Conservation (phyloP, 2,797 vertebrate genomes). For the Pampus argenteus region DNA sequence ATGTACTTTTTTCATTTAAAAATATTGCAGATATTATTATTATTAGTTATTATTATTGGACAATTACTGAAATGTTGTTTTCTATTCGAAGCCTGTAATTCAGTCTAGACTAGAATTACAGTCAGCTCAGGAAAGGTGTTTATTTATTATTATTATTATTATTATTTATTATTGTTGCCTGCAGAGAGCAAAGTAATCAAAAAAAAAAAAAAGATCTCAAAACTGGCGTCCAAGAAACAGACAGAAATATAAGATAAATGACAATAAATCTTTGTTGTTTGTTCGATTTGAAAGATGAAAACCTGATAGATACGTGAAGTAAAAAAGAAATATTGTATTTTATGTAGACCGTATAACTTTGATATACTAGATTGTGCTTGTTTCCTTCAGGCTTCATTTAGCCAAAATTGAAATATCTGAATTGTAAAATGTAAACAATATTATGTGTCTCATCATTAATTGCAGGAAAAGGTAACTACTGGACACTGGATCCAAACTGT, state of each 20-base stretch:
- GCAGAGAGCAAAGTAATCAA: background rate
- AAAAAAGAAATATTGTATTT: background rate
- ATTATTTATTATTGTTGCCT: background rate
- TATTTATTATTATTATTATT: background rate
- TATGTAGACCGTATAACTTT: rapidly evolving
- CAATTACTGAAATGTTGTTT: constrained; percentile 5
- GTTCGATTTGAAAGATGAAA: background rate
- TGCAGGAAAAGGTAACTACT: constrained; percentile 98
- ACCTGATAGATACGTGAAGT: background rate
- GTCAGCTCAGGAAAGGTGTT: background rate
- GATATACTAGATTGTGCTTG: background rate
- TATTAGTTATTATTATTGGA: no score
- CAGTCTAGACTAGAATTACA: background rate
- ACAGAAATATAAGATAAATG: background rate
- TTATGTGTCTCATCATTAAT: background rate
- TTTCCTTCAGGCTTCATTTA: background rate
- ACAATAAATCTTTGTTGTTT: no score
- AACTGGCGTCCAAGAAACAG: background rate
- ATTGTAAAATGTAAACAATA: background rate
- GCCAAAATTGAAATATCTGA: background rate
- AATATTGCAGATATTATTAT: no score
- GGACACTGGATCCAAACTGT: constrained; percentile 99
- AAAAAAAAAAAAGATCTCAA: background rate
- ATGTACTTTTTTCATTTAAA: background rate
- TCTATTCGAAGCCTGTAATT: background rate